Evolutionary conservation across 1,140 invertebrate species (phyloP), one percentile per base, ranked within the genome.

Genomic region (Drosophila rhopaloa): DNA sequence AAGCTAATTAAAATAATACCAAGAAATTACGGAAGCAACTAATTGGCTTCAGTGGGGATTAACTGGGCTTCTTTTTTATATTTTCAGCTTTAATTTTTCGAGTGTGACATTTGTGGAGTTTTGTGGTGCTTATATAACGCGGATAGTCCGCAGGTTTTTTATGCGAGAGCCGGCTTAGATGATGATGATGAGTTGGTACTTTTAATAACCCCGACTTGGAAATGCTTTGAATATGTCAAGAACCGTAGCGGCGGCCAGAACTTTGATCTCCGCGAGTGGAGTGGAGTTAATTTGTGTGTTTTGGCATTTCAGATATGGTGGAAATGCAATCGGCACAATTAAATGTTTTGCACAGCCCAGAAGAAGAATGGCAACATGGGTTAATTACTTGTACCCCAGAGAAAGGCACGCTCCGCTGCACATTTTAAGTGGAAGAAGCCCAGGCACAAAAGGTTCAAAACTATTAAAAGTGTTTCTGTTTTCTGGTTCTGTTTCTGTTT

Each of bases 1-100:
- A 77, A 86, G 37, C 72, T 86, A 86, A 88, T 88, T 88, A 89
- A 83, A 88, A 88, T 89, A 88, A 88, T 89, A 88, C 83, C 72
- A 89, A 89, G 84, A 88, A 88, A 79, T 88, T 88, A 89, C 83
- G 83, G 79, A 88, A 88, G 76, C 84, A 74, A 77, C 84, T 80
- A 88, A 88, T 88, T 88, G 83, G 83, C 66, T 70, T 55, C 65
- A 54, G 27, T 54, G 55, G 43, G 46, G 51, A 56, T 66, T 61
- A 16, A 58, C 46, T 51, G 65, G n/a, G 13, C 65, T 66, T 51
- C 47, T 37, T 66, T 35, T 37, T 37, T 70, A 37, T 71, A 41
- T 58, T 51, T 67, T 67, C 27, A 41, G 63, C n/a, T 71, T 58
- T 71, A 58, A 50, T 57, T 71, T 70, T 79, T 80, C 44, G 60